Evolutionary conservation across 1,140 invertebrate species (phyloP), one percentile per base, ranked within the genome.

Genomic region (Hyles vespertilio): DNA sequence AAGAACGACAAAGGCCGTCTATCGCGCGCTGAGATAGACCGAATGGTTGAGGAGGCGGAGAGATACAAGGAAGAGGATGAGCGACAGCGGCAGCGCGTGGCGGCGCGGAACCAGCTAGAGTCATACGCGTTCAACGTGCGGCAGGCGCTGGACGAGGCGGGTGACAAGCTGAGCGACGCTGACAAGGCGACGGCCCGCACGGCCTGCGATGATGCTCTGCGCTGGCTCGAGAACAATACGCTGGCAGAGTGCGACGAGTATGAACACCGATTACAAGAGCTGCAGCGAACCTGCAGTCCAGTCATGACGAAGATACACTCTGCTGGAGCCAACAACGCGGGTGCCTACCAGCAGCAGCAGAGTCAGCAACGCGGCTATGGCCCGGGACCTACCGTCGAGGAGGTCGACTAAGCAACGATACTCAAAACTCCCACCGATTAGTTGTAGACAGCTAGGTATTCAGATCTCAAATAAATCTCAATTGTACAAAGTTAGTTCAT

Each of bases 231-330:
- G 56, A 78, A 84, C 52, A 93, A 92, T 70, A 87, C 93, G 6
- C 74, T 95, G 34, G 95, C 95, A 1, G 95, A 96, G 61, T 95
- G 95, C 70, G 94, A 95, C 9, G 95, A 96, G 72, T 96, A 92
- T 72, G 94, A 96, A 58, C 91, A 95, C 69, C 93, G 93, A 64
- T 74, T 95, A 47, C 94, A 95, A 62, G 94, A 96, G 53, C 69
- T 95, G 33, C 94, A 95, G 73, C 89, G 89, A 48, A 87, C 92
- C 32, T 95, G 93, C 65, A 82, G 90, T 12, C 94, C 94, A 0
- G 90, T 95, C 48, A 95, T 96, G 92, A 91, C 92, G 60, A 95
- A 95, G 75, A 74, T 96, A 55, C 94, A 95, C 70, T 91, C 91
- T 58, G 89, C 85, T 54, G 89, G 81, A 32, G 67, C 91, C 91